Evolutionary conservation across 35 echinoderm and acorn worm genomes (phyloP), one percentile per base, ranked within the genome.

Genomic region (Apostichopus californicus): DNA sequence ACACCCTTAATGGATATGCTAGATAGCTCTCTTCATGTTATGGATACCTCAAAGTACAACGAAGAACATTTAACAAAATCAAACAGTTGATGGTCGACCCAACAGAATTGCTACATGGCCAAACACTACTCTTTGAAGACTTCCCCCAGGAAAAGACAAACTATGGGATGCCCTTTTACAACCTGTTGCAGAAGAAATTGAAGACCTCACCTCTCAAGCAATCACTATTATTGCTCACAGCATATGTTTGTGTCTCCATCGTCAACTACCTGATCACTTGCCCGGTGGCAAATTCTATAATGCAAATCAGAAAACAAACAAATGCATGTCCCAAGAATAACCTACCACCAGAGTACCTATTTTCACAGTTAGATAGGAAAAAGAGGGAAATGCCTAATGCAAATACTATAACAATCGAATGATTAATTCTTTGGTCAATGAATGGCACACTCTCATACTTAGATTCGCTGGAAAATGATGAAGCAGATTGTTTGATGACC

Each of bases 1-100:
- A 83, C 94, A 18, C 91, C 94, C 11, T 20, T 90, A 13, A 95
- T 95, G 94, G 54, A 93, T 15, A 95, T 95, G 94, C 20, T 95
- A 59, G 83, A 88, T 4, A 93, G 91, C 73, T 1, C 46, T 60
- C 17, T 95, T 8, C 85, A 95, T 34, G 53, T 95, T 28, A 55
- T 89, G 28, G 94, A 93, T 55, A 89, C 94, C 1, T 92, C 94
- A 7, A 72, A 7, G 2, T 93, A 93, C 21, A 93, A 92, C 64
- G 90, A 88, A 54, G 86, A 46, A 90, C 91, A 22, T 17, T 53
- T 13, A 86, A 95, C 8, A 93, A 90, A 25, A 87, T 94, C 9
- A 94, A 94, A 79, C 88, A 94, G 55, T 83, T 88, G 0, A 95
- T 88, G 85, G 56, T 92, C 12, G 94, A 92, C 22, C 83, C 90